phyloP scores from a whole-genome alignment of 1,140 invertebrate genomes.

The Chionoecetes opilio region DNA sequence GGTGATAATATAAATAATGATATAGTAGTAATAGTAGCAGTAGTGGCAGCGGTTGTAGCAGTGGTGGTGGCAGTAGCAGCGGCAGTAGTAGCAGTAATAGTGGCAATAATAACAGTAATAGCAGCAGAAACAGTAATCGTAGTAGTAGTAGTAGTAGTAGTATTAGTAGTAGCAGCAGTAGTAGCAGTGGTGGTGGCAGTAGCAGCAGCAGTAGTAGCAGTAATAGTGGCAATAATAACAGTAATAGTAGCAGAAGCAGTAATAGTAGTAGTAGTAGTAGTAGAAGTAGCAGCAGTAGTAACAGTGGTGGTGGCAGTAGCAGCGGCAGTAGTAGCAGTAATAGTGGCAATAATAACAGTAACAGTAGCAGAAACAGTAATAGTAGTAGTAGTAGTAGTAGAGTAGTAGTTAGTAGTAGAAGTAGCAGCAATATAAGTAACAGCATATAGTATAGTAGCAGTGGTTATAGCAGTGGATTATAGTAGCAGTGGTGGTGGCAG shows the following conservation, averaged over 20 bases:
- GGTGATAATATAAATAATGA: too few relatives aligned
- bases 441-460: too few relatives aligned
- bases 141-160: not conserved
- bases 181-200: not conserved
- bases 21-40: too few relatives aligned
- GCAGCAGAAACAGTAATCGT: too few relatives aligned
- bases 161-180: not conserved
- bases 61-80: not conserved
- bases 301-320: not conserved
- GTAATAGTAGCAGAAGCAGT: not conserved
- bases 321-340: not conserved
- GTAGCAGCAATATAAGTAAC: too few relatives aligned
- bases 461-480: too few relatives aligned
- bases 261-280: not conserved
- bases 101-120: too few relatives aligned
- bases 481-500: too few relatives aligned
- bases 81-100: not conserved
- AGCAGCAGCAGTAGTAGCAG: not conserved
- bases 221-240: not conserved
- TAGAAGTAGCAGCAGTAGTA: not conserved
- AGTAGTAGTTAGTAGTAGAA: too few relatives aligned
- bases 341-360: not conserved
- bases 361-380: too few relatives aligned
- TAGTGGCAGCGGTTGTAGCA: not conserved
- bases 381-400: too few relatives aligned